Conservation (phyloP, 2,113 vertebrate genomes). For the Plecturocebus donacophilus region DNA sequence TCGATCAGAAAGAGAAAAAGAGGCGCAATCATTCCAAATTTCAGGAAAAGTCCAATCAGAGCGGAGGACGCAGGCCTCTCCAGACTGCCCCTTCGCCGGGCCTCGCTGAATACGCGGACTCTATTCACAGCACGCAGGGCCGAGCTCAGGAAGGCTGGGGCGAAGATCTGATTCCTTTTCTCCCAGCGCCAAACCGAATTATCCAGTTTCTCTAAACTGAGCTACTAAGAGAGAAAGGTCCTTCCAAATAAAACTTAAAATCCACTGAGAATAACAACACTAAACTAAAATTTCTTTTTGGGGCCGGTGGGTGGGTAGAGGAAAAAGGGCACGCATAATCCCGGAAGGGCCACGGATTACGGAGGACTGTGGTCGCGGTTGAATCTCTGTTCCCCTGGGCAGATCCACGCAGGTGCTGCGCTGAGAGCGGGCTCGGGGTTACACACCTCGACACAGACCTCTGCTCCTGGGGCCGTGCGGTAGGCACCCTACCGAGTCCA, state of each 20-base stretch:
- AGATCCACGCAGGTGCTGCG: not conserved
- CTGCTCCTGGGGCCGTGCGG: rapidly evolving
- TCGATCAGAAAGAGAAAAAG: not conserved
- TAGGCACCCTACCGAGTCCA: rapidly evolving
- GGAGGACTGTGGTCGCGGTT: not conserved
- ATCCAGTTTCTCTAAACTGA: not conserved
- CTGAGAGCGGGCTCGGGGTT: not conserved
- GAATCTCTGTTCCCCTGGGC: not conserved
- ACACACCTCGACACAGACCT: not conserved
- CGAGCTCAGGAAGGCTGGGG: rapidly evolving
- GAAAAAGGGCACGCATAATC: not conserved
- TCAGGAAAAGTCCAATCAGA: not conserved
- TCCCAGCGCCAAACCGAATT: not conserved
- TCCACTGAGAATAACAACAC: not conserved
- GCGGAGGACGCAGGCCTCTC: not conserved
- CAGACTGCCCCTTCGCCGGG: not conserved
- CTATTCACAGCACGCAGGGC: not conserved
- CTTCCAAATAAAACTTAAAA: not conserved
- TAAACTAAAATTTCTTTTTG: constrained; percentile 24
- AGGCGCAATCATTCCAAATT: not conserved
- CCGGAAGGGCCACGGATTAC: not conserved
- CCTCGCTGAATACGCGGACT: not conserved
- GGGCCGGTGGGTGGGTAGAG: not conserved
- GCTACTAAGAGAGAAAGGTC: not conserved
- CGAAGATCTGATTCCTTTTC: not conserved